These are phyloP conservation scores for Allobates femoralis DNA, from an alignment of 2,797 vertebrate species.

Conservation along the genomic window DNA sequence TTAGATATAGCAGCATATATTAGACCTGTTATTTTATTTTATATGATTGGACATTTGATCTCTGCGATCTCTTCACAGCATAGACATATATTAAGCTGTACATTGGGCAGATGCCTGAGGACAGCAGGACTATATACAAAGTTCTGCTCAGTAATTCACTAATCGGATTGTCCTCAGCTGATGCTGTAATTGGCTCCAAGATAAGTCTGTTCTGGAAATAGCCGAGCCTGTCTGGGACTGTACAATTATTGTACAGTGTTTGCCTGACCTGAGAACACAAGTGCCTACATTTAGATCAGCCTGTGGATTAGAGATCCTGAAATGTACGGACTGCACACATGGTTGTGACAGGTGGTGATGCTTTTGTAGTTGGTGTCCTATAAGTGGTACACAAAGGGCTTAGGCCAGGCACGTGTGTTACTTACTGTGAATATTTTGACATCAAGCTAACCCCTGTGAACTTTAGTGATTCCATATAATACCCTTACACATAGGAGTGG, in stretches of 20 bases:
- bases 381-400: slow-evolving; percentile 21
- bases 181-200: slow-evolving; percentile 48
- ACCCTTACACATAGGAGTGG: neutral
- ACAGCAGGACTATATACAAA: neutral
- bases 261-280: neutral
- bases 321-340: neutral
- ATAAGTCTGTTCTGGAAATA: slow-evolving; percentile 56
- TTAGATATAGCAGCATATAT: no score
- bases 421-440: neutral
- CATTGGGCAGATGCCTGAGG: slow-evolving; percentile 21
- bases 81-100: neutral
- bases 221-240: slow-evolving; percentile 40
- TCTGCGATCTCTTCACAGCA: neutral
- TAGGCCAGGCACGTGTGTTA: neutral
- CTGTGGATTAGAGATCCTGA: neutral
- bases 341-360: slow-evolving; percentile 12
- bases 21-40: no score
- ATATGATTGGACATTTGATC: no score
- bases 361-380: neutral
- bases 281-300: neutral
- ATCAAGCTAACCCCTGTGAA: neutral
- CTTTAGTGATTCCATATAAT: slow-evolving; percentile 5
- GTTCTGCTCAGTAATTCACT: slow-evolving; percentile 40
- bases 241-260: neutral
- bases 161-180: slow-evolving; percentile 55